Evolutionary conservation across 2,888 invertebrate species (phyloP), one percentile per base, ranked within the genome.

Genomic region (Hydraecia micacea): DNA sequence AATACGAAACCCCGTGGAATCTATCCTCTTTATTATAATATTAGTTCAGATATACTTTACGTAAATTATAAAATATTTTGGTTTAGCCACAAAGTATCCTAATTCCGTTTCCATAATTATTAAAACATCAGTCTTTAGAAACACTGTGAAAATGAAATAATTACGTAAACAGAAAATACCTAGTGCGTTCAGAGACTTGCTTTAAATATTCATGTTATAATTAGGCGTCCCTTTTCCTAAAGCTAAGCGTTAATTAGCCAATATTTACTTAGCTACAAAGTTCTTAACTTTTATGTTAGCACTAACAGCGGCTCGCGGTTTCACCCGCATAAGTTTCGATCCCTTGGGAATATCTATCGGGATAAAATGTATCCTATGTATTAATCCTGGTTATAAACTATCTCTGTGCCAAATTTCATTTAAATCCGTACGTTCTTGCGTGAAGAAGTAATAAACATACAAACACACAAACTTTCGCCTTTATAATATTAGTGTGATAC

Each of bases 161-260:
- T 77, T 73, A 73, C 67, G 66, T 77, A 75, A 75, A 72, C 72
- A 73, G 73, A 66, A 81, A 73, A 66, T 67, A 39, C 55, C 28
- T 67, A 49, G 58, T 73, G 49, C 49, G 62, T 62, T 75, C 58
- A 52, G 28, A 66, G 55, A 58, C 65, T 78, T 39, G 39, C 3
- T 76, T 42, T 77, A 74, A 80, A 80, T 83, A 84, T 80, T 84
- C 60, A 69, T 62, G 58, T 46, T 28, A 73, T 75, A 79, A 79
- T 77, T 66, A 80, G 60, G 21, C 65, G 42, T 32, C 55, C 62
- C 66, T 70, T 80, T 70, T 62, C 73, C 71, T 58, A 73, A 84
- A 84, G 80, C 62, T 58, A 58, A 80, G 67, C 72, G 55, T 52
- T 84, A 84, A 84, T 80, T 80, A 49, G 49, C 18, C 65, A 77